These are phyloP conservation scores for Dryadula phaetusa DNA, from an alignment of 2,888 invertebrate genomes.

Conservation along the genomic window DNA sequence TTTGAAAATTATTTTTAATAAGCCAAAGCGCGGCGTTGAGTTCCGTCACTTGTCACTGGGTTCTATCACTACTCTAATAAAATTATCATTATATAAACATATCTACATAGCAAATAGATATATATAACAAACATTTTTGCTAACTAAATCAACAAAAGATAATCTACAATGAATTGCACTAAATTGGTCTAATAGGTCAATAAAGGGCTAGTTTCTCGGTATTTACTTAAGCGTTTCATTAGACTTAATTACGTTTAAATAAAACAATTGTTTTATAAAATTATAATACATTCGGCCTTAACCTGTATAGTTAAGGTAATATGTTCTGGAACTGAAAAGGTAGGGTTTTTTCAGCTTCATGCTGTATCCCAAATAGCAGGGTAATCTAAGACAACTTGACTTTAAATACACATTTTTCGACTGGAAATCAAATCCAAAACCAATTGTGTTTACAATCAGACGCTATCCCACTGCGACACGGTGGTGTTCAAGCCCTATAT, in stretches of 20 bases:
- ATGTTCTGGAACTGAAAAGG: not conserved
- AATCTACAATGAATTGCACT: slow-evolving; percentile 21
- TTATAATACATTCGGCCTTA: not conserved
- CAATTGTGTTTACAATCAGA: too few relatives aligned
- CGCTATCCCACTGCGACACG: too few relatives aligned
- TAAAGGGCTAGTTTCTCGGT: slow-evolving; percentile 15
- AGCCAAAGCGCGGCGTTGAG: too few relatives aligned
- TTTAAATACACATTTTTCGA: too few relatives aligned
- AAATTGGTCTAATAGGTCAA: slow-evolving; percentile 25
- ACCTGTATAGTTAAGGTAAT: not conserved
- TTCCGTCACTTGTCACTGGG: too few relatives aligned
- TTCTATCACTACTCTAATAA: too few relatives aligned
- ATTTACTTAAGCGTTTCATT: slow-evolving; percentile 1
- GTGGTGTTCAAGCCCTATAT: too few relatives aligned
- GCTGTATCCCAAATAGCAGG: too few relatives aligned
- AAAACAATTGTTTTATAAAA: not conserved
- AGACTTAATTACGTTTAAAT: slow-evolving; percentile 11
- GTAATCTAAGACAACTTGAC: too few relatives aligned
- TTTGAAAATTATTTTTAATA: too few relatives aligned
- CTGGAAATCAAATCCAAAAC: too few relatives aligned
- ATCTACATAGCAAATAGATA: not conserved
- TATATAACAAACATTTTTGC: not conserved
- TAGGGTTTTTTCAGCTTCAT: too few relatives aligned
- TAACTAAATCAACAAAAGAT: slow-evolving; percentile 17
- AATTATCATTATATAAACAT: not conserved